Percentiles rank a stretch among this genome's conserved stretches.
Evolutionary conservation across 2,797 vertebrate genomes (phyloP).

Genomic region (Siniperca obscura): DNA sequence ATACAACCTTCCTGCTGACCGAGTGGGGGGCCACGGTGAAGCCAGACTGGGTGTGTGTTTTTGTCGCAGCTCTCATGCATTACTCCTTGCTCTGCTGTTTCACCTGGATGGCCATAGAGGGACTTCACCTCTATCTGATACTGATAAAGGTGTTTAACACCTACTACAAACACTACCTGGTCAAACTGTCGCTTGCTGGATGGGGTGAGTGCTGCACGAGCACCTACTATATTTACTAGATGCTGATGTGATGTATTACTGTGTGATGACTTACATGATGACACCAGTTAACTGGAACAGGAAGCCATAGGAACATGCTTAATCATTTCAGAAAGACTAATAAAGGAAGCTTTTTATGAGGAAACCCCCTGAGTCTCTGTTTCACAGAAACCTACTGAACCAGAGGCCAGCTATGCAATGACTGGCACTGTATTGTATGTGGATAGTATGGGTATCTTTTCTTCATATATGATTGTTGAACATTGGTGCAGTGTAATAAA

Average conservation of each 20-base stretch:
- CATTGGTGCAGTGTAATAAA: background rate
- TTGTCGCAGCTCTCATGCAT: slow-evolving; percentile 81
- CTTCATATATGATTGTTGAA: background rate
- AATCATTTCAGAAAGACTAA: background rate
- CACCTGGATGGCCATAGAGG: slow-evolving; percentile 89
- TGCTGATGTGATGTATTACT: background rate
- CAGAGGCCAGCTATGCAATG: background rate
- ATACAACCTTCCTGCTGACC: slow-evolving; percentile 82
- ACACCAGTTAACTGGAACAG: background rate
- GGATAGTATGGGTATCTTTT: background rate
- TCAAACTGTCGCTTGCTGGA: slow-evolving; percentile 86
- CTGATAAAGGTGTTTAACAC: slow-evolving; percentile 88
- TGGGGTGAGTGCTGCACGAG: slow-evolving; percentile 86
- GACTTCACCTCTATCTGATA: slow-evolving; percentile 88
- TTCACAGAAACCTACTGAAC: background rate
- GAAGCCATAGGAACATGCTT: background rate
- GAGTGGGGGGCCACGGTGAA: slow-evolving; percentile 44
- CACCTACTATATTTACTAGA: background rate
- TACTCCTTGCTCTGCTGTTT: slow-evolving; percentile 88
- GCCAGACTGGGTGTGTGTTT: slow-evolving; percentile 64
- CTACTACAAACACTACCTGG: slow-evolving; percentile 84
- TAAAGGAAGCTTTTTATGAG: background rate
- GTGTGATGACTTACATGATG: background rate
- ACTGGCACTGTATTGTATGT: background rate
- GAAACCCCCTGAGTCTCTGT: background rate